Base-by-base conservation (phyloP, 2,888 invertebrate species). In the Acleris emargana region DNA sequence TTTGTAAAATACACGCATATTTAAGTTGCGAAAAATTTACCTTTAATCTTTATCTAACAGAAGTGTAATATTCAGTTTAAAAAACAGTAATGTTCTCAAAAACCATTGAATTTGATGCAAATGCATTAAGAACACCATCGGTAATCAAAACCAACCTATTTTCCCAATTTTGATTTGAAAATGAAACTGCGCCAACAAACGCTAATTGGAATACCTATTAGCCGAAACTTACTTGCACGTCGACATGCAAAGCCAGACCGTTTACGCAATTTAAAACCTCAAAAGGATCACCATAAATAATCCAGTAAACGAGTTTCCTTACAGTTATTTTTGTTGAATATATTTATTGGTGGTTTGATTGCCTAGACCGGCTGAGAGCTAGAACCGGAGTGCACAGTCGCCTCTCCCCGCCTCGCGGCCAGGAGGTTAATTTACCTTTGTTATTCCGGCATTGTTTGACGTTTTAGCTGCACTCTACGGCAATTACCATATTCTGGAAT, bases 401-500 rank as follows among this genome's bases (percentile, higher is more conserved):
- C 42, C 54, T 54, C 55, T 43, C 13, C 42, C 38, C 43, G 20
- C 28, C 20, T n/a, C 43, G 43, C 17, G 13, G 22, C 50, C 55
- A 43, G 55, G 50, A 62, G 64, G 64, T 64, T 55, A 64, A 60
- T 64, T 64, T 59, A 50, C 64, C 59, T 64, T 55, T 60, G 54
- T 55, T 55, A 64, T 60, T 55, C 55, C 60, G 50, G 59, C 38
- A 60, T 64, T 64, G 64, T 64, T 64, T 64, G 55, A 43, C 59
- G 54, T 60, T 51, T 59, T 57, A 57, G 50, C 59, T 38, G 28
- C 54, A 43, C 55, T 53, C 64, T 28, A 13, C n/a, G 49, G 58
- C 55, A 51, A 64, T 64, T 64, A 64, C 59, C 64, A 64, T 60
- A 64, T 64, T 60, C 60, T 64, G 50, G 64, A 28, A 64, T 62